phyloP scores from a whole-genome alignment of 1,140 invertebrate genomes.

The Thaumatotibia leucotreta region DNA sequence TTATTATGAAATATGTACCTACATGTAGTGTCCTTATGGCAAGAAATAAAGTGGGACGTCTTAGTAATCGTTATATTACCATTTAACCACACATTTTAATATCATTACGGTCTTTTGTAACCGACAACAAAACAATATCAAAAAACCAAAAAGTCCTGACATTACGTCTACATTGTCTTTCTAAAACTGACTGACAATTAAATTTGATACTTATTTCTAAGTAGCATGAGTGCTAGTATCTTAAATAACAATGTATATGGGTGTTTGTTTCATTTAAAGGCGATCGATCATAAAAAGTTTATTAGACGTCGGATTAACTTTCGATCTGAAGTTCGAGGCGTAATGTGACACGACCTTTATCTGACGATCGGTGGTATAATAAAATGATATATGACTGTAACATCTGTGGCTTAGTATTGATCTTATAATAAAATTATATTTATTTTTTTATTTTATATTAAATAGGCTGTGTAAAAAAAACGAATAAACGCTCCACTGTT shows the following conservation, averaged over 20 bases:
- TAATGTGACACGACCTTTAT: constrained; percentile 48
- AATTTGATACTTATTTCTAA: background rate
- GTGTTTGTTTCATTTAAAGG: constrained; percentile 20
- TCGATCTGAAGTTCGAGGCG: constrained; percentile 37
- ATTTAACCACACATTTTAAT: background rate
- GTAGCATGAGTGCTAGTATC: background rate
- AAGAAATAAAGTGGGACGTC: too few relatives aligned
- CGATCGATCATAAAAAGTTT: constrained; percentile 57
- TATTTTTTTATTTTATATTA: too few relatives aligned
- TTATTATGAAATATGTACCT: too few relatives aligned
- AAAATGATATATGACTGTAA: background rate
- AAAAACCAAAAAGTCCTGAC: background rate
- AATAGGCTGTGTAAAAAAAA: too few relatives aligned
- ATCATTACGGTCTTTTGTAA: background rate
- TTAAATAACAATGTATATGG: background rate
- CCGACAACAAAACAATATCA: background rate
- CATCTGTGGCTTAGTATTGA: too few relatives aligned
- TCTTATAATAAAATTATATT: too few relatives aligned
- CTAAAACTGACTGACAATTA: background rate
- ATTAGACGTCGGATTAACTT: constrained; percentile 61
- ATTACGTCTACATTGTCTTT: background rate
- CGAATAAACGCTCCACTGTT: too few relatives aligned
- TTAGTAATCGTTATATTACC: background rate
- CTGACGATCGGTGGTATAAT: constrained; percentile 15
- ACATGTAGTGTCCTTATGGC: too few relatives aligned